Evolutionary conservation across 2,113 vertebrate genomes (phyloP).

Genomic region (Craseonycteris thonglongyai): DNA sequence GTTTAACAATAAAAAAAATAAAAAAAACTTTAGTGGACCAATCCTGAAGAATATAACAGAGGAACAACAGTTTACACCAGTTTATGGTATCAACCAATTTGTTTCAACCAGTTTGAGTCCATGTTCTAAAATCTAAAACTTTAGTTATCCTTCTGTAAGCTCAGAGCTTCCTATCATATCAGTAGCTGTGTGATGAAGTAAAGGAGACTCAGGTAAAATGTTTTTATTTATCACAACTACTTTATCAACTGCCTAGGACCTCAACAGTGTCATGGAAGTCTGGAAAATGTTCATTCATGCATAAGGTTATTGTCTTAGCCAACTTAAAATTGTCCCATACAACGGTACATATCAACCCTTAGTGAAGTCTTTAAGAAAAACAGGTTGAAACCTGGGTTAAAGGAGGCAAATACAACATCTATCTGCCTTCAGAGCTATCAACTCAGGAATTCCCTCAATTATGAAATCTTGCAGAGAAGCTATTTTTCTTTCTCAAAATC

Average conservation of each 20-base stretch:
- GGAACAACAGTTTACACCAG: constrained; percentile 47
- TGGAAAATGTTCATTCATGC: constrained; percentile 80
- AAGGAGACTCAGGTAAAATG: constrained; percentile 73
- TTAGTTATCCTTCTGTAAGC: constrained; percentile 55
- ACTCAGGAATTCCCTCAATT: constrained; percentile 86
- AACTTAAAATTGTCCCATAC: constrained; percentile 84
- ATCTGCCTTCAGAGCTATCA: constrained; percentile 92
- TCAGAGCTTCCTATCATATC: constrained; percentile 57
- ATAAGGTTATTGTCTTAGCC: constrained; percentile 79
- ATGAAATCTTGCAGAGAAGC: constrained; percentile 86
- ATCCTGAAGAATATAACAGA: constrained; percentile 65
- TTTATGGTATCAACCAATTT: constrained; percentile 58
- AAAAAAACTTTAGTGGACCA: constrained; percentile 75
- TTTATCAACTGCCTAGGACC: constrained; percentile 67
- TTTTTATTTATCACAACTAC: constrained; percentile 73
- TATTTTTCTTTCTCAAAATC: constrained; percentile 81
- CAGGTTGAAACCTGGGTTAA: constrained; percentile 87
- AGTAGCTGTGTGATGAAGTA: constrained; percentile 71
- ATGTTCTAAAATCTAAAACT: constrained; percentile 55
- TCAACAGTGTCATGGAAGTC: constrained; percentile 74
- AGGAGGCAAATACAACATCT: constrained; percentile 81
- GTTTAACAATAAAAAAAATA: no score
- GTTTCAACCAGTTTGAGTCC: constrained; percentile 59
- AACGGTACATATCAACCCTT: constrained; percentile 91
- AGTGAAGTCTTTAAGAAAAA: no score